Percentiles rank a stretch among this genome's conserved stretches.
phyloP scores from a whole-genome alignment of 2,888 invertebrate species.

The Apotomis turbidana region DNA sequence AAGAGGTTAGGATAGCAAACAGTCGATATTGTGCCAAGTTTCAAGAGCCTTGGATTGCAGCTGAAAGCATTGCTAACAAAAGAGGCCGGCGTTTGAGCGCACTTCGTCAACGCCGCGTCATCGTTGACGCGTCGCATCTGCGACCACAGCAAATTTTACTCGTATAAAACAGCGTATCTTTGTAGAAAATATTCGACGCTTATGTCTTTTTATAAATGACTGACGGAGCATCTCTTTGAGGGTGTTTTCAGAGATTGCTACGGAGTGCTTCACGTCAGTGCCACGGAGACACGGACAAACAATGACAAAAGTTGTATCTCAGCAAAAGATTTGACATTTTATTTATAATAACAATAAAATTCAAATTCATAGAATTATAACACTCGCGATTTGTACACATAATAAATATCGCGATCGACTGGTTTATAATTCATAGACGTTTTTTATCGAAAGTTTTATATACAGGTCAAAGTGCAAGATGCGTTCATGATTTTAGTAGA shows the following conservation, averaged over 20 bases:
- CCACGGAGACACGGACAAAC: conserved; percentile 7
- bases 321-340: not conserved
- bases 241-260: conserved; percentile 55
- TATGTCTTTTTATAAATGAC: not conserved
- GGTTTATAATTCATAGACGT: no score
- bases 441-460: no score
- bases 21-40: conserved; percentile 55
- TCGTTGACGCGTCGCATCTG: conserved; percentile 52
- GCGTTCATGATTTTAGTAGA: no score
- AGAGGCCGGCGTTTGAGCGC: conserved; percentile 59
- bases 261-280: conserved; percentile 49
- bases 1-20: conserved; percentile 28
- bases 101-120: conserved; percentile 56
- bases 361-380: not conserved
- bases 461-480: no score
- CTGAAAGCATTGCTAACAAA: conserved; percentile 66
- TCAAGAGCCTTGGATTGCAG: conserved; percentile 57
- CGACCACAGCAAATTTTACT: conserved; percentile 44
- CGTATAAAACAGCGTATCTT: conserved; percentile 7
- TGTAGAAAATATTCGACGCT: not conserved
- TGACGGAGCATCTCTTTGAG: conserved; percentile 49
- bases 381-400: no score
- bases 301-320: not conserved
- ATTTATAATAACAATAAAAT: not conserved
- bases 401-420: no score